Evolutionary conservation across 2,797 vertebrate species (phyloP).

Genomic region (Girardinus metallicus): DNA sequence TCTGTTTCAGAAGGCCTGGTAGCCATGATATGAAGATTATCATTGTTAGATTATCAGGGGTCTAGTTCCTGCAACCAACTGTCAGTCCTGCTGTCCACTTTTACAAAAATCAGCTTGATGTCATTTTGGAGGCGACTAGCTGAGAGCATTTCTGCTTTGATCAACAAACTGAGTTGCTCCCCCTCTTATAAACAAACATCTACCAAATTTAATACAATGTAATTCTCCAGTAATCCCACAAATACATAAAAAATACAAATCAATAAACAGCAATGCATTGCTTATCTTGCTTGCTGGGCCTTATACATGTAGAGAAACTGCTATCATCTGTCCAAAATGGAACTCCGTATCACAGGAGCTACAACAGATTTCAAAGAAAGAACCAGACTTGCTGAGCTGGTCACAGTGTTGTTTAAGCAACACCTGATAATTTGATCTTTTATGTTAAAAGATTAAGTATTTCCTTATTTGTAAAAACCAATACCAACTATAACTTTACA

Average conservation of each 20-base stretch:
- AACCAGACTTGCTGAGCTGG: no score
- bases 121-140: not conserved
- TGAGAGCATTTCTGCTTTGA: not conserved
- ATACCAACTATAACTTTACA: no score
- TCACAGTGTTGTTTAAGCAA: no score
- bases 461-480: no score
- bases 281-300: not conserved
- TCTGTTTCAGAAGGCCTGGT: conserved; percentile 12
- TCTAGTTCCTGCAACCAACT: not conserved
- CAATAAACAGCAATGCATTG: not conserved
- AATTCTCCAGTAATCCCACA: not conserved
- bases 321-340: not conserved
- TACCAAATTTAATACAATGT: not conserved
- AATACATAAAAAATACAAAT: not conserved
- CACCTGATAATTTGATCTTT: no score
- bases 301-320: not conserved
- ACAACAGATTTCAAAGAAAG: no score
- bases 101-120: not conserved
- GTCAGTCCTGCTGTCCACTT: not conserved
- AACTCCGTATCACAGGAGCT: not conserved
- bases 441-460: no score
- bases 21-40: conserved; percentile 24
- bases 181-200: not conserved
- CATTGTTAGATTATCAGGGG: conserved; percentile 45
- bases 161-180: not conserved